These are phyloP conservation scores for Acanthisitta chloris DNA, from an alignment of 2,113 vertebrate genomes.

Conservation along the genomic window DNA sequence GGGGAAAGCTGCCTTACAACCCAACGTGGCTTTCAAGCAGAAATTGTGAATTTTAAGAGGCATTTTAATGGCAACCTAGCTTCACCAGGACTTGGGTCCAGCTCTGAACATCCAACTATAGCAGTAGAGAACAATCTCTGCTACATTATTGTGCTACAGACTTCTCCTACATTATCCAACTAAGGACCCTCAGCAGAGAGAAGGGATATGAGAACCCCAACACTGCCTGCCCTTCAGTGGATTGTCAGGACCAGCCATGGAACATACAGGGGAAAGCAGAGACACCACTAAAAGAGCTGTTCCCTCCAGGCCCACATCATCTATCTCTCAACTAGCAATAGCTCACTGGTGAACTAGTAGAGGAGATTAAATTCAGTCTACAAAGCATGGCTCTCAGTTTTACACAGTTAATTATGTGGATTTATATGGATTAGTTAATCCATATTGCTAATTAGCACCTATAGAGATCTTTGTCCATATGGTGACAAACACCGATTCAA, in stretches of 20 bases:
- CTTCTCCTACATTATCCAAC: background rate
- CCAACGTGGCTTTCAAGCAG: rapidly evolving
- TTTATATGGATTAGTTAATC: too few relatives aligned
- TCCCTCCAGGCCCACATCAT: background rate
- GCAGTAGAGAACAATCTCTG: too few relatives aligned
- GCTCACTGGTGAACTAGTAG: background rate
- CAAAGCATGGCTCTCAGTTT: background rate
- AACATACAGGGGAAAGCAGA: background rate
- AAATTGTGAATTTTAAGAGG: background rate
- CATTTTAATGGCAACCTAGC: background rate
- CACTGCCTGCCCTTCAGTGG: background rate
- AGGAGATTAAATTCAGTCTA: background rate
- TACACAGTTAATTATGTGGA: too few relatives aligned
- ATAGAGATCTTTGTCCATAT: background rate
- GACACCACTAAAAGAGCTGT: background rate
- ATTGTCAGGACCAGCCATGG: background rate
- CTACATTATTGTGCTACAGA: too few relatives aligned
- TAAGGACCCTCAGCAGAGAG: background rate
- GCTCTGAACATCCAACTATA: background rate
- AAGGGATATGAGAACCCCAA: background rate
- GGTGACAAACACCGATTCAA: background rate
- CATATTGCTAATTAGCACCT: too few relatives aligned
- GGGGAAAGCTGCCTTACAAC: background rate
- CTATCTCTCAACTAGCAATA: background rate
- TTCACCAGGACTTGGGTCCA: background rate